Evolutionary conservation across 2,113 vertebrate species (phyloP).

Genomic region (Channa argus): DNA sequence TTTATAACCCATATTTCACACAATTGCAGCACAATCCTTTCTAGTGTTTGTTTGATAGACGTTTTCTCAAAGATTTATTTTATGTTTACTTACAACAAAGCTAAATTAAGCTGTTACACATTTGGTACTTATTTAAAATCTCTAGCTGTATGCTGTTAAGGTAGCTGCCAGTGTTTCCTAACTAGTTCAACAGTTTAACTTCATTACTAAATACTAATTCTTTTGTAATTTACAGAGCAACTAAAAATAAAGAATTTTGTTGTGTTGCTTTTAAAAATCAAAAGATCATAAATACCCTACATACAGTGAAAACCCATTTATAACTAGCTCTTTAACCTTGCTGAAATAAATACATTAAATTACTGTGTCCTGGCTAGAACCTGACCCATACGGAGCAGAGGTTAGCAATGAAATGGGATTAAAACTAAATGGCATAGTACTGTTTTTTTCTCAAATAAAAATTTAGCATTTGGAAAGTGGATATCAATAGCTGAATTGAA

Average conservation of each 20-base stretch:
- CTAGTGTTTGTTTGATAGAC: not conserved
- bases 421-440: too few species aligned
- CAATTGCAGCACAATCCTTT: conserved; percentile 30
- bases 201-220: not conserved
- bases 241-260: conserved; percentile 34
- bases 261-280: not conserved
- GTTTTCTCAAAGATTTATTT: not conserved
- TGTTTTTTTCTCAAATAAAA: too few species aligned
- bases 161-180: not conserved
- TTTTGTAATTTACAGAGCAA: conserved; percentile 1
- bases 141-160: not conserved
- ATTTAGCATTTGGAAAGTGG: too few species aligned
- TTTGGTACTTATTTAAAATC: conserved; percentile 24
- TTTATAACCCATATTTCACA: conserved; percentile 15
- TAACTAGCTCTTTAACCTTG: too few species aligned
- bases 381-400: too few species aligned
- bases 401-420: too few species aligned
- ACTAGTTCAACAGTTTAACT: not conserved
- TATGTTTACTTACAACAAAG: conserved; percentile 9
- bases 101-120: conserved; percentile 2
- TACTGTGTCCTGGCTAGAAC: too few species aligned
- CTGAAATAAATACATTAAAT: too few species aligned
- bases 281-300: too few species aligned
- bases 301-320: too few species aligned
- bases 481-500: too few species aligned